phyloP scores from a whole-genome alignment of 2,888 invertebrate genomes.

The Artemia sp. region DNA sequence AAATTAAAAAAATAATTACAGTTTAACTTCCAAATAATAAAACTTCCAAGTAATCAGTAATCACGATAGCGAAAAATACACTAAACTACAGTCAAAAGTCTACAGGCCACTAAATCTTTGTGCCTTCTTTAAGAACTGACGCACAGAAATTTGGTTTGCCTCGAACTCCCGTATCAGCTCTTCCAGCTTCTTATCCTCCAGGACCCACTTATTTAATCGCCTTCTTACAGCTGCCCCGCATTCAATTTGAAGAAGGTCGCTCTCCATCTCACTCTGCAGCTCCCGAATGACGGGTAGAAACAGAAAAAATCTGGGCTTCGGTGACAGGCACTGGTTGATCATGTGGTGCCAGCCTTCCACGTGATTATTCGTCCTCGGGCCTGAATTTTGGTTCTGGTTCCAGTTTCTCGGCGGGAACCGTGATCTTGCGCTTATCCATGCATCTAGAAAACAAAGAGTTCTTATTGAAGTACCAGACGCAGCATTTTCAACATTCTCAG shows the following conservation, averaged over 20 bases:
- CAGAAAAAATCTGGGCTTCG: background rate
- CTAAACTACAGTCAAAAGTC: too few species aligned
- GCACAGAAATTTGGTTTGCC: background rate
- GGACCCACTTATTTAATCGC: background rate
- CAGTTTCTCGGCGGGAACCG: background rate
- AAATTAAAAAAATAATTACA: too few species aligned
- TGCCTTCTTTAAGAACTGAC: background rate
- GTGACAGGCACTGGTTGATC: background rate
- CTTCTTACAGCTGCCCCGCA: background rate
- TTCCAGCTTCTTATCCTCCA: conserved; percentile 6
- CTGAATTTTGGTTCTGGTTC: background rate
- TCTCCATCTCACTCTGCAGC: background rate
- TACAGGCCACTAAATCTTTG: background rate
- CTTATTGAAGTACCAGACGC: too few species aligned
- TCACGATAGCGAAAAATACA: too few species aligned
- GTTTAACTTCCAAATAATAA: too few species aligned
- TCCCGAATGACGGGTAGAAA: background rate
- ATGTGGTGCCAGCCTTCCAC: background rate
- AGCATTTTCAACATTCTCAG: too few species aligned
- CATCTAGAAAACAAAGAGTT: background rate
- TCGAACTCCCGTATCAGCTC: background rate
- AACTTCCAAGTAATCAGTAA: too few species aligned
- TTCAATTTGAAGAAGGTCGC: background rate
- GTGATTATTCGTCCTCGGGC: background rate
- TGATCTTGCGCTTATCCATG: background rate